A percentile compares a stretch with the other conserved stretches of the same genome.
phyloP scores from a whole-genome alignment of 37 sponge, comb jelly and placozoan genomes.

The Spongilla lacustris region DNA sequence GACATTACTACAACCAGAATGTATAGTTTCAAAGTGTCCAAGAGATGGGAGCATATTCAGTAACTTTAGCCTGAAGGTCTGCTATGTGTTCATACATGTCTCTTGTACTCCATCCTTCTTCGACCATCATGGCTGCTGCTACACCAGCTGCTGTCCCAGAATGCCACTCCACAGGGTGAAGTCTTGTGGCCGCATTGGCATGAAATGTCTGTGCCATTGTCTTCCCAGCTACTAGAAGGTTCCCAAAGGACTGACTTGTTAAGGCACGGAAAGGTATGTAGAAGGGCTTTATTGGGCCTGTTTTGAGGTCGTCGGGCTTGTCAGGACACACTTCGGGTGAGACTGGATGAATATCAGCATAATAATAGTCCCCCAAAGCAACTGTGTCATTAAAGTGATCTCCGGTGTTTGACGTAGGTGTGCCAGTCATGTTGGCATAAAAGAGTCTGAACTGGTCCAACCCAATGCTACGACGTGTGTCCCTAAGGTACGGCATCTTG shows the following conservation, averaged over 20 bases:
- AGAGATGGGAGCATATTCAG: neutral
- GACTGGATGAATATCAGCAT: neutral
- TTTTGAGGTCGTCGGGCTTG: neutral
- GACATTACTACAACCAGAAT: no score
- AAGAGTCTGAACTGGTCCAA: neutral
- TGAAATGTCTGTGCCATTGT: neutral
- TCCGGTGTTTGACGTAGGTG: neutral
- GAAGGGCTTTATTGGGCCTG: neutral
- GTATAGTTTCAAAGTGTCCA: neutral
- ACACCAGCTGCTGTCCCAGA: neutral
- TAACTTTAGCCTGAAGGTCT: conserved; percentile 81
- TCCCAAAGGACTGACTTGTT: neutral
- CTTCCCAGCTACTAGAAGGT: neutral
- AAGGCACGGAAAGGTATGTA: neutral
- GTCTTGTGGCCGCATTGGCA: neutral
- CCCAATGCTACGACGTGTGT: neutral
- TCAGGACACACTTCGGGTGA: neutral
- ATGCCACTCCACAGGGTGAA: neutral
- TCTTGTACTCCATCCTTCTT: conserved; percentile 84
- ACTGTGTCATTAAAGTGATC: neutral
- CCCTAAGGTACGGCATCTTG: neutral
- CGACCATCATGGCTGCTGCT: conserved; percentile 61
- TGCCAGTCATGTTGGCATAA: neutral
- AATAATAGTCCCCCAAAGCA: neutral
- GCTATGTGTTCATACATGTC: conserved; percentile 74